These are phyloP conservation scores for Lampropteryx suffumata DNA, from an alignment of 2,888 invertebrate genomes.

Conservation along the genomic window DNA sequence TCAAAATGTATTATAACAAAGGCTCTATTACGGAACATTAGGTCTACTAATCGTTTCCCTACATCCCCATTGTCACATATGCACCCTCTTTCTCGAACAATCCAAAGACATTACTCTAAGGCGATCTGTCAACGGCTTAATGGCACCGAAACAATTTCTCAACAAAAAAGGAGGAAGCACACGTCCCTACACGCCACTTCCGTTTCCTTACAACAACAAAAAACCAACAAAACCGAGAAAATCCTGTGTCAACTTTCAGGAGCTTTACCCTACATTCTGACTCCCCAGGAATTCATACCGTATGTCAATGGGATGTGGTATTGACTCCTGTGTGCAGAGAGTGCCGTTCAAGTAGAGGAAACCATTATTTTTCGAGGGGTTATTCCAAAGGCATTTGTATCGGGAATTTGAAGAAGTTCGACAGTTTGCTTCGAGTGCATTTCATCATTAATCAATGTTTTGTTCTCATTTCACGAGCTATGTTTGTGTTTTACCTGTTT, in stretches of 20 bases:
- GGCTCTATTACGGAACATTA: conserved; percentile 22
- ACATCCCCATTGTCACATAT: conserved; percentile 60
- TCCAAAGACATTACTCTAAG: conserved; percentile 71
- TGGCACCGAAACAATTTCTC: conserved; percentile 80
- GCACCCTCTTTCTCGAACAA: conserved; percentile 60
- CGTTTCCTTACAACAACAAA: conserved; percentile 72
- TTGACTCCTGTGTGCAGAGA: conserved; percentile 23
- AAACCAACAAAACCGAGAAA: conserved; percentile 74
- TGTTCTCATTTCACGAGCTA: conserved; percentile 64
- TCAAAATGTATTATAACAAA: conserved; percentile 10
- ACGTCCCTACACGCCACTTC: conserved; percentile 75
- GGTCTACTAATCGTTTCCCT: conserved; percentile 35
- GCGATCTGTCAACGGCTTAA: conserved; percentile 82
- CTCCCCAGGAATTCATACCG: conserved; percentile 30
- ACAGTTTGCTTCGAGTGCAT: conserved; percentile 83
- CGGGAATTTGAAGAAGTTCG: conserved; percentile 81
- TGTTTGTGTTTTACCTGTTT: conserved; percentile 77
- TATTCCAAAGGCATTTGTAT: conserved; percentile 78
- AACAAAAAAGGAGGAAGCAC: conserved; percentile 80
- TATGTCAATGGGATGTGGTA: conserved; percentile 17
- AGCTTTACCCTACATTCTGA: conserved; percentile 49
- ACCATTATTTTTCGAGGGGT: conserved; percentile 80
- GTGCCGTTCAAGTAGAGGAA: conserved; percentile 55
- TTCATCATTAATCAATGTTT: conserved; percentile 82
- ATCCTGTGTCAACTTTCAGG: conserved; percentile 59